Base-by-base conservation (phyloP, 2,888 invertebrate genomes). In the Seladonia tumulorum region DNA sequence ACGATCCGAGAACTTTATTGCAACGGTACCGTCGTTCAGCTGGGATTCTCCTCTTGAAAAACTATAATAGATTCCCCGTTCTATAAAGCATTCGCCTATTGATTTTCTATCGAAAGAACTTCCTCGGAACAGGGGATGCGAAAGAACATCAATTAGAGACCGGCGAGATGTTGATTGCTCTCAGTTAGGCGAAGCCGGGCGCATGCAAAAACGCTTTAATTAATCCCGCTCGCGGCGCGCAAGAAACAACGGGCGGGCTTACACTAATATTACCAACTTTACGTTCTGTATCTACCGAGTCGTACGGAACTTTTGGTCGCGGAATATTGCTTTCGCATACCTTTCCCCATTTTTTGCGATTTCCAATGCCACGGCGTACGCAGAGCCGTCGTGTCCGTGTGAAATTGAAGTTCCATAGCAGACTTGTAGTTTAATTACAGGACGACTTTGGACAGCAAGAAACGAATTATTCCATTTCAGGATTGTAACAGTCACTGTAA, bases 131-230 rank as follows among this genome's bases (percentile, higher is more conserved):
- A 68, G 53, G 73, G 82, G 63, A 66, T 73, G 89, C 89, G 93
- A 93, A 93, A 93, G 92, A 92, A 87, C 90, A 87, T 92, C 91
- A 92, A 93, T 93, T 92, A 90, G 91, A 86, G 88, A 86, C 71
- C 86, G 86, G 86, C 68, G 87, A 86, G 87, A 88, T 88, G 91
- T 90, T 92, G 91, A 90, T 92, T 91, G 89, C 88, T 89, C 88
- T 86, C 90, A 87, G 89, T 87, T 83, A 87, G 76, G 66, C 79
- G 88, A 82, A 86, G 87, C 82, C 72, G 66, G 83, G 57, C 60
- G 12, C 53, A 22, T 77, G 88, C 88, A 91, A 92, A 91, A 92
- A 91, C 92, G 80, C 74, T 92, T 92, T 92, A 92, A 93, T 93
- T 92, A 92, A 93, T 92, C 92, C 92, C 79, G 86, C 82, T 88